phyloP scores from a whole-genome alignment of 1,140 invertebrate species.

The Achatina immaculata region DNA sequence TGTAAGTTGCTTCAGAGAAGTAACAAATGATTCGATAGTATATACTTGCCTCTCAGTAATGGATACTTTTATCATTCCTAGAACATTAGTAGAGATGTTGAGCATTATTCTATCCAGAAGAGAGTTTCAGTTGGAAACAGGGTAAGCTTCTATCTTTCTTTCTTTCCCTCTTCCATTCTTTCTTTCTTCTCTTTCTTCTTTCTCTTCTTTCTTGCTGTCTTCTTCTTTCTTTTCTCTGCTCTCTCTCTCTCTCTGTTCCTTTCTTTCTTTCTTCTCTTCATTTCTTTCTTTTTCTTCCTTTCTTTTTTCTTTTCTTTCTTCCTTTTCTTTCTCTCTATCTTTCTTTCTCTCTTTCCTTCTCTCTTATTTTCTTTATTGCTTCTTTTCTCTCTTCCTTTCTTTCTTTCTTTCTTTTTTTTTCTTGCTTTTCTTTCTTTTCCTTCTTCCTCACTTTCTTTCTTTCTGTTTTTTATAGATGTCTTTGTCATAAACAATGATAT shows the following conservation, averaged over 20 bases:
- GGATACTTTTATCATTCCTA: no score
- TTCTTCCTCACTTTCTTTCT: no score
- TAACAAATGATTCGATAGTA: no score
- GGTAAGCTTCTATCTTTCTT: not conserved
- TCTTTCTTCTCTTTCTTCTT: conserved; percentile 5
- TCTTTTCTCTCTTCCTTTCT: conserved; percentile 5
- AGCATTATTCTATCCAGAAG: no score
- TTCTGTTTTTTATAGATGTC: not conserved
- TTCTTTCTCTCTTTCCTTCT: not conserved
- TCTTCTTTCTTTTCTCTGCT: conserved; percentile 18
- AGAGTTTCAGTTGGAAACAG: no score
- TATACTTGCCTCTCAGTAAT: no score
- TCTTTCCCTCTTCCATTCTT: conserved; percentile 11
- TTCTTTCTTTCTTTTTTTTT: conserved; percentile 8
- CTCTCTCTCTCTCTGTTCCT: not conserved
- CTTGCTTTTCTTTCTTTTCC: not conserved
- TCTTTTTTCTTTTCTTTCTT: conserved; percentile 1
- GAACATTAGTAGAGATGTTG: no score
- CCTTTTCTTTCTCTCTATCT: conserved; percentile 16
- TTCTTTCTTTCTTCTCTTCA: not conserved
- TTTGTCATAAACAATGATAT: no score
- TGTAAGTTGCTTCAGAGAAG: no score
- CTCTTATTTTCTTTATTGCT: conserved; percentile 5
- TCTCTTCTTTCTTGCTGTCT: conserved; percentile 6
- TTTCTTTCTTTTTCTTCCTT: conserved; percentile 21